These are phyloP conservation scores for Drosophila ficusphila DNA, from an alignment of 1,140 invertebrate species.

Conservation along the genomic window DNA sequence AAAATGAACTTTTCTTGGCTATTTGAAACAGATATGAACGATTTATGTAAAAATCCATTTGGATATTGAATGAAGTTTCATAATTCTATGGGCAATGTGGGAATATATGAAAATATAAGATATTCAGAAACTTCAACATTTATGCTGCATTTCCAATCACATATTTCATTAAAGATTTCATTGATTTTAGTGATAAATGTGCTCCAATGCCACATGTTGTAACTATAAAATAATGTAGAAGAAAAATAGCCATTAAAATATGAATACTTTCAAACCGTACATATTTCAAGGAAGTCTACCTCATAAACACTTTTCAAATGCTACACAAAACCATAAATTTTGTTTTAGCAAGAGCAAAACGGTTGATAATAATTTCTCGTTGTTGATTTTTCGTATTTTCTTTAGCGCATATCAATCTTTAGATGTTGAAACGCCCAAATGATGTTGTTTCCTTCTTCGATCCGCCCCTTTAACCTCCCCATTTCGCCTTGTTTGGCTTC, in stretches of 20 bases:
- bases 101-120: slow-evolving; percentile 9
- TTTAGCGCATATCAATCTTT: slow-evolving; percentile 24
- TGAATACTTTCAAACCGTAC: not conserved
- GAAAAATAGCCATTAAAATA: not conserved
- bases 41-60: slow-evolving; percentile 8
- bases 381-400: slow-evolving; percentile 22
- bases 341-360: not conserved
- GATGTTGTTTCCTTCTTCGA: slow-evolving; percentile 30
- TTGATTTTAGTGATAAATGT: not conserved
- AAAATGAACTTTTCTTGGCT: not conserved
- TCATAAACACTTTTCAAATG: not conserved
- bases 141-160: not conserved
- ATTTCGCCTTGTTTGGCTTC: slow-evolving; percentile 24
- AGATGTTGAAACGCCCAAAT: slow-evolving; percentile 46
- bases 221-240: not conserved
- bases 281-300: slow-evolving; percentile 8
- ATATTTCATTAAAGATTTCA: slow-evolving; percentile 1
- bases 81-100: not conserved
- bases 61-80: not conserved
- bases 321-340: not conserved
- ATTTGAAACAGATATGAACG: not conserved
- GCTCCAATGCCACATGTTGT: not conserved
- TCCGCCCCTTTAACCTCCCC: slow-evolving; percentile 1
- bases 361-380: slow-evolving; percentile 18
- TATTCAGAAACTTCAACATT: not conserved